Evolutionary conservation across 2,113 vertebrate species (phyloP).

Genomic region (Lampris megalopsis): DNA sequence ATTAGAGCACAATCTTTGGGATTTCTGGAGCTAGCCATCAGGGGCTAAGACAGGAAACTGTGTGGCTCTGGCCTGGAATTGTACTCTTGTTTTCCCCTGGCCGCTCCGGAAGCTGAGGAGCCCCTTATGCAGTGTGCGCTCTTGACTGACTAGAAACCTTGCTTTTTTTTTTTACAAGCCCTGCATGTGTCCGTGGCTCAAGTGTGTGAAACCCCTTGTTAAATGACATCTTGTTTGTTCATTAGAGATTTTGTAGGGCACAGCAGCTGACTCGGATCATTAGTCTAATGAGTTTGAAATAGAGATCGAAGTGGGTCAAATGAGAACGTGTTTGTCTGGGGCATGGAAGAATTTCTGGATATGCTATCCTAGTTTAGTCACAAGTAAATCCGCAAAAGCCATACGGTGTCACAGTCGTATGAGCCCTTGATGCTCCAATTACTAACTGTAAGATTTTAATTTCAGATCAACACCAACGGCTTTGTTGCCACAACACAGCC

Average conservation of each 20-base stretch:
- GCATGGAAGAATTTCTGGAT: conserved; percentile 15
- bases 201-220: conserved; percentile 38
- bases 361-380: conserved; percentile 9
- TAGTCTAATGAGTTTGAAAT: conserved; percentile 65
- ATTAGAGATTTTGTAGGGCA: conserved; percentile 43
- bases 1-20: conserved; percentile 47
- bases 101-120: conserved; percentile 66
- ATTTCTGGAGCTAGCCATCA: conserved; percentile 49
- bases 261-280: conserved; percentile 55
- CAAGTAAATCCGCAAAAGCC: conserved; percentile 4
- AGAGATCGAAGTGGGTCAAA: conserved; percentile 62
- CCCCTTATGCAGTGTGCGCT: conserved; percentile 42
- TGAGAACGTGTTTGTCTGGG: conserved; percentile 11
- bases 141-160: conserved; percentile 46
- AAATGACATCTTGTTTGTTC: conserved; percentile 57
- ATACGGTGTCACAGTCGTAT: neutral
- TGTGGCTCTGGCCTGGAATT: conserved; percentile 51
- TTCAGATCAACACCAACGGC: conserved; percentile 91
- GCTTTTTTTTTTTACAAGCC: conserved; percentile 43
- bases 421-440: conserved; percentile 9
- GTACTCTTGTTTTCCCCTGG: conserved; percentile 51
- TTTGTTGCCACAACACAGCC: conserved; percentile 87
- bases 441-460: conserved; percentile 42
- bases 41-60: conserved; percentile 71
- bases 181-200: conserved; percentile 33